Evolutionary conservation across 1,140 invertebrate species (phyloP), one percentile per base, ranked within the genome.

Genomic region (Drosophila bocqueti): DNA sequence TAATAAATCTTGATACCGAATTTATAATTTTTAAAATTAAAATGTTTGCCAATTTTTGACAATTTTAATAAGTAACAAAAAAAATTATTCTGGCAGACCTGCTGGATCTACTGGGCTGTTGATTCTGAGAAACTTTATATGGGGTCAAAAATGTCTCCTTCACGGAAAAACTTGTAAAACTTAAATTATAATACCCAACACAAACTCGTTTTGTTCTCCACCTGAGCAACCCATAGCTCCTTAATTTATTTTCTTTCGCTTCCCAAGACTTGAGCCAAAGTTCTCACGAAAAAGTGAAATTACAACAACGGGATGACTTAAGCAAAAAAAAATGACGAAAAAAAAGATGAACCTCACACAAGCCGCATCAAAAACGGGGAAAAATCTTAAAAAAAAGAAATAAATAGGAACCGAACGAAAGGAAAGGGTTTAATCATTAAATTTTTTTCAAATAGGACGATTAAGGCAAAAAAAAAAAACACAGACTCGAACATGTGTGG

Each of bases 281-380:
- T 91, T 91, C 87, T 87, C 87, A 91, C 83, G 87, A 50, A 76
- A 91, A 91, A 91, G 87, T 91, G 83, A 91, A 91, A 91, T 76
- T 82, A 76, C 74, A 57, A 67, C 74, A 84, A 84, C 85, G 85
- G 85, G 74, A 89, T 75, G 74, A 84, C 68, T 74, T 69, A 10
- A 62, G 47, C 58, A 50, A 66, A 81, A 65, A 76, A 84, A 71
- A 76, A 74, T 8, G 38, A 49, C 64, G 52, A 62, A 81, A 76
- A 79, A 77, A 62, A 54, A 55, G 36, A 72, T 26, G 46, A 61
- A 52, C 54, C 67, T 72, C 36, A 47, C 46, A 55, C 34, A 55
- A 38, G 52, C 18, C 18, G 54, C 54, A 55, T 59, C 29, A 80
- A 75, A 90, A 89, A 90, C 72, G 85, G 80, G 81, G 85, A 89